Evolutionary conservation across 2,888 invertebrate species (phyloP).

Genomic region (Stratiomys singularior): DNA sequence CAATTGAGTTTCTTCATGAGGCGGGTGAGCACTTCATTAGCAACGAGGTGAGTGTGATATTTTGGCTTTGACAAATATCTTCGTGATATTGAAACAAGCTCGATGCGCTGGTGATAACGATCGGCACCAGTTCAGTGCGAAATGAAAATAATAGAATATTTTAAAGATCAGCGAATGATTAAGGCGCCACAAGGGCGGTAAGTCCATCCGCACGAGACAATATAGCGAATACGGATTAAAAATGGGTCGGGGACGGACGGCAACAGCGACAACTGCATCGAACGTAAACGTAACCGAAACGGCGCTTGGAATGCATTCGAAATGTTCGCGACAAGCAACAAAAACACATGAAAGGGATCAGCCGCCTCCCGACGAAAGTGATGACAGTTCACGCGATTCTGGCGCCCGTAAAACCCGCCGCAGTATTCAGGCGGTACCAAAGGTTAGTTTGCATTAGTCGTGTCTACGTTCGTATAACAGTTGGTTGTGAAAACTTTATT

Average conservation of each 20-base stretch:
- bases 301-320: neutral
- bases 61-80: neutral
- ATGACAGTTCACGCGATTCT: constrained; percentile 36
- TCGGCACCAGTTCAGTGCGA: neutral
- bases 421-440: constrained; percentile 4
- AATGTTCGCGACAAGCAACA: neutral
- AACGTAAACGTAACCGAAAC: neutral
- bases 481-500: constrained; percentile 1
- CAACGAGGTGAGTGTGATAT: constrained; percentile 25
- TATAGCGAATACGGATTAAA: neutral
- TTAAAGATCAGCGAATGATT: neutral
- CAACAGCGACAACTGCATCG: neutral
- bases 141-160: neutral
- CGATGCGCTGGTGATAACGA: neutral
- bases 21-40: constrained; percentile 2
- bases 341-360: constrained; percentile 11
- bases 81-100: no score
- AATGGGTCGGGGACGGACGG: constrained; percentile 39
- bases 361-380: constrained; percentile 21
- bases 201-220: neutral
- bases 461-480: constrained; percentile 33
- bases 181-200: neutral
- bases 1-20: constrained; percentile 36
- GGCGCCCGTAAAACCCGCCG: constrained; percentile 29
- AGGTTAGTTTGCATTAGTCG: constrained; percentile 31